Base-by-base conservation (phyloP, 1,140 invertebrate species). In the Mya arenaria region DNA sequence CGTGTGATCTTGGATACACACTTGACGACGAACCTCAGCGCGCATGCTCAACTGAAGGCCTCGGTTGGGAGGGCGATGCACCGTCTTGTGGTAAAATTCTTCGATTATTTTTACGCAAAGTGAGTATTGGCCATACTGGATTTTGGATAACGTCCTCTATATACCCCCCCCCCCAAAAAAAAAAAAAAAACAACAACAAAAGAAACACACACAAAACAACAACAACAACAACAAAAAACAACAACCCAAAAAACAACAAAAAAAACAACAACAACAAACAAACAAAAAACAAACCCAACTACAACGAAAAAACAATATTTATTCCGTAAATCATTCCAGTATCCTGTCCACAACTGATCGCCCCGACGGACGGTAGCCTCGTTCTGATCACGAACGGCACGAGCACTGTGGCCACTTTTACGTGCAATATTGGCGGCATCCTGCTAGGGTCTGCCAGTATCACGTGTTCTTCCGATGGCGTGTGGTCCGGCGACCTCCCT, bases 21-120 rank as follows among this genome's bases (percentile, higher is more conserved):
- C 32, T 80, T 10, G 32, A 34, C 48, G 77, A 66, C 23, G 41
- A 80, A 13, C 34, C 25, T 13, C 1, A 36, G n/a, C 39, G 65
- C 44, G 10, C 13, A 5, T 80, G 77, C 68, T 44, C 37, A 0
- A 2, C 52, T 71, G 77, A 80, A 30, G 77, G 65, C 1, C 41
- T 66, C 15, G 77, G 77, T 6, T 80, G 77, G 77, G 60, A 48
- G 44, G 52, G 65, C 8, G 62, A 65, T 23, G 39, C 28, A 1
- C 77, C 77, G 39, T 2, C 13, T 25, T 80, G 77, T 36, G 37
- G 77, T 80, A 60, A 44, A 36, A 36, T 55, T 23, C 1, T n/a
- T n/a, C n/a, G n/a, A n/a, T n/a, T n/a, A n/a, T n/a, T n/a, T n/a
- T n/a, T n/a, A n/a, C n/a, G n/a, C n/a, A n/a, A n/a, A n/a, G n/a